Evolutionary conservation across 2,797 vertebrate species (phyloP).

Genomic region (Lemur catta): DNA sequence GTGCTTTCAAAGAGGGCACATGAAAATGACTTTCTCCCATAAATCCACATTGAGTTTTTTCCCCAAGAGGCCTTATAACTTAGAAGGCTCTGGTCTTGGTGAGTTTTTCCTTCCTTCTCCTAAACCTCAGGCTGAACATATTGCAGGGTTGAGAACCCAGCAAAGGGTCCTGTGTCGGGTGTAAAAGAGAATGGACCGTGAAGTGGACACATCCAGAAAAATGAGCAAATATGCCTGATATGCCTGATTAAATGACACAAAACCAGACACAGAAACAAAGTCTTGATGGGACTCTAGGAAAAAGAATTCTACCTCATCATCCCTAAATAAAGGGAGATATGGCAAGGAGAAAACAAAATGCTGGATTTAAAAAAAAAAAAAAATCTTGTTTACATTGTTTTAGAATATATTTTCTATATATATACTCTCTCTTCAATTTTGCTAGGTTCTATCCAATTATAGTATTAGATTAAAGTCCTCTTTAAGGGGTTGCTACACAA

Average conservation of each 20-base stretch:
- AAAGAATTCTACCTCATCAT: neutral
- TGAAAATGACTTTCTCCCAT: neutral
- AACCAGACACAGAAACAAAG: neutral
- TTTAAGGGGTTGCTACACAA: neutral
- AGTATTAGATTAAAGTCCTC: neutral
- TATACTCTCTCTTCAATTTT: neutral
- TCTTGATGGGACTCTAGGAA: neutral
- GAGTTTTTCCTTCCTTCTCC: neutral
- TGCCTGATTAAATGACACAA: neutral
- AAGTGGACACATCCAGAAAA: neutral
- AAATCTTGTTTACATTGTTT: neutral
- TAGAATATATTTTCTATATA: neutral
- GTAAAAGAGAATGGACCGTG: neutral
- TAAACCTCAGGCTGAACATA: neutral
- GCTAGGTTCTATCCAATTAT: neutral
- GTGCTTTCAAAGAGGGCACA: neutral
- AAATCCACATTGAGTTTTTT: neutral
- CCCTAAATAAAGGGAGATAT: neutral
- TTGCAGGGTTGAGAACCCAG: neutral
- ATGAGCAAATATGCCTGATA: neutral
- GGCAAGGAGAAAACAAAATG: neutral
- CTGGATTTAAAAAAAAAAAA: neutral
- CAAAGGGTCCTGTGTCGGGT: rapidly evolving
- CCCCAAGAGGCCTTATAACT: neutral
- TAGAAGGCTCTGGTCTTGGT: neutral